Evolutionary conservation across 2,888 invertebrate genomes (phyloP).

Genomic region (Leucania comma): DNA sequence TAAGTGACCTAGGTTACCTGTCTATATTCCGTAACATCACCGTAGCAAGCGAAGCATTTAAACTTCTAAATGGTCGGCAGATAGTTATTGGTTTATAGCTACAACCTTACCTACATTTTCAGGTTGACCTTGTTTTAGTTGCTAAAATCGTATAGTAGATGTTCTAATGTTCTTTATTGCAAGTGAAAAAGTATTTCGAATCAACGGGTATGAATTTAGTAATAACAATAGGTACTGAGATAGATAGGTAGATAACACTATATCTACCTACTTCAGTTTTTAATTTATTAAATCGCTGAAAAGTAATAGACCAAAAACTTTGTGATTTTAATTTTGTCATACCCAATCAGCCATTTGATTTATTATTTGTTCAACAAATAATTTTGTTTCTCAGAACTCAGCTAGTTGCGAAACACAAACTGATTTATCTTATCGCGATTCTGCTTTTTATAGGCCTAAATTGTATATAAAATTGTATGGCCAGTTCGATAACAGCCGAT

Average conservation of each 20-base stretch:
- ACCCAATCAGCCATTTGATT: neutral
- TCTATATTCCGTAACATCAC: conserved; percentile 7
- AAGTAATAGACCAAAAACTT: neutral
- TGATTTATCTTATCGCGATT: neutral
- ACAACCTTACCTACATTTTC: neutral
- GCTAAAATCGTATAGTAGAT: neutral
- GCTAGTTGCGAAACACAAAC: neutral
- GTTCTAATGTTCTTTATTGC: neutral
- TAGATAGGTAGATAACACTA: neutral
- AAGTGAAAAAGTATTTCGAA: neutral
- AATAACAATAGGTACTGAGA: neutral
- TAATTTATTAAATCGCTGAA: conserved; percentile 1
- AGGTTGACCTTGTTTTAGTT: neutral
- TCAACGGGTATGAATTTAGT: neutral
- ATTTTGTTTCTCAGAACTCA: neutral
- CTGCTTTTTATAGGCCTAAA: neutral
- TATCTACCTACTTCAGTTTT: neutral
- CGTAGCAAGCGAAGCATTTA: neutral
- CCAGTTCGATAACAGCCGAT: conserved; percentile 5
- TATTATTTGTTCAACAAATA: neutral
- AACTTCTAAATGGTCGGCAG: neutral
- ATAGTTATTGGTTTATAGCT: neutral
- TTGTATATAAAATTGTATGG: conserved; percentile 2
- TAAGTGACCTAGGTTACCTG: neutral
- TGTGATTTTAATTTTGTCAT: neutral